phyloP scores from a whole-genome alignment of 2,888 invertebrate genomes.

The Zelleria hepariella region DNA sequence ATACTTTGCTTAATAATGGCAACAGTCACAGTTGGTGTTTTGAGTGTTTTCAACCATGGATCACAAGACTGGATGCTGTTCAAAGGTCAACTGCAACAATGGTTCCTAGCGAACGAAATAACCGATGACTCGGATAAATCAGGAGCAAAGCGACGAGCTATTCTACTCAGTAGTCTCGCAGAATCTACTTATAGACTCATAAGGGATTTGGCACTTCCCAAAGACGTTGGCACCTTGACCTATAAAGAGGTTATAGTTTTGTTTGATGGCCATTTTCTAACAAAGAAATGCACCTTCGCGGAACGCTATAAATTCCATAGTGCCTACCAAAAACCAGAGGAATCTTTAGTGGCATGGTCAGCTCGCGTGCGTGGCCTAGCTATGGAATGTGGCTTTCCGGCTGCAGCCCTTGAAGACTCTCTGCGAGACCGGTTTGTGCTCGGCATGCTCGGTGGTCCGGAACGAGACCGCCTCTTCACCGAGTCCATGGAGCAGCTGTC shows the following conservation, averaged over 20 bases:
- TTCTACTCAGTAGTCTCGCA: background rate
- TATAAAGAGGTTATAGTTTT: conserved; percentile 4
- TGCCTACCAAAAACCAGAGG: conserved; percentile 7
- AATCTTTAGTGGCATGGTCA: conserved; percentile 10
- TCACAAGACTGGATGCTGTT: background rate
- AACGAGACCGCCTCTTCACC: background rate
- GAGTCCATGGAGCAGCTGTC: background rate
- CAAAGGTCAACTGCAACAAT: background rate
- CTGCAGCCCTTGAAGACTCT: conserved; percentile 11
- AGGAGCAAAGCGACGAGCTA: background rate
- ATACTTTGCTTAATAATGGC: background rate
- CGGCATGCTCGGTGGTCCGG: background rate
- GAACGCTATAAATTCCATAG: conserved; percentile 10
- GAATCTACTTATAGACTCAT: background rate
- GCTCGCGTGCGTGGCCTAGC: conserved; percentile 13
- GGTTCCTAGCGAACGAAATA: background rate
- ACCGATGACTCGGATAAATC: background rate
- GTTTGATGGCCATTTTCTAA: conserved; percentile 10
- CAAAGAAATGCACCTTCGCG: conserved; percentile 9
- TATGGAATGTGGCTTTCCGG: conserved; percentile 12
- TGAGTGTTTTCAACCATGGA: background rate
- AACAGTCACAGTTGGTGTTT: background rate
- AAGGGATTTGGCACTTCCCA: background rate
- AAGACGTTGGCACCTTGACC: background rate
- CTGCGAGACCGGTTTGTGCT: conserved; percentile 16